Evolutionary conservation across 2,888 invertebrate species (phyloP).

Genomic region (Drosophila pseudotakahashii): DNA sequence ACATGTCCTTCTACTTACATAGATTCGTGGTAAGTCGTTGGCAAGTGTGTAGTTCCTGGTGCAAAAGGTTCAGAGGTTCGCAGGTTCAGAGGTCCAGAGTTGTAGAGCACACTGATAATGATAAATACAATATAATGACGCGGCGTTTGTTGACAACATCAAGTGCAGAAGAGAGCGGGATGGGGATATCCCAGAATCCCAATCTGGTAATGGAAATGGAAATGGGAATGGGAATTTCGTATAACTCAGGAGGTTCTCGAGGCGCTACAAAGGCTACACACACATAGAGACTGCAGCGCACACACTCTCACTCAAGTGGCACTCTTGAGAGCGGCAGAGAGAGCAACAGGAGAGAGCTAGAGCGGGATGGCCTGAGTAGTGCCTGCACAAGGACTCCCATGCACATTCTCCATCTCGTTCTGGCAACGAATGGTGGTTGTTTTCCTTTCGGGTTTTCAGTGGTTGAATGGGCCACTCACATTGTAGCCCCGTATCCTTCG

Average conservation of each 20-base stretch:
- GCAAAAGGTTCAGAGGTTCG: not conserved
- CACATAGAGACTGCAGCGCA: conserved; percentile 9
- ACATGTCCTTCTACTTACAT: not conserved
- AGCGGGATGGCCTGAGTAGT: conserved; percentile 27
- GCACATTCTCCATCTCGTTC: conserved; percentile 39
- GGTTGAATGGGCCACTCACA: conserved; percentile 77
- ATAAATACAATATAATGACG: conserved; percentile 78
- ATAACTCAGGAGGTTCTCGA: conserved; percentile 45
- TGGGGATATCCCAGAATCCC: conserved; percentile 2
- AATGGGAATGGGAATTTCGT: not conserved
- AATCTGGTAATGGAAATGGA: not conserved
- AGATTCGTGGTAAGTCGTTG: not conserved
- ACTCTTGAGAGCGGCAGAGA: conserved; percentile 49
- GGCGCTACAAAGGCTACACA: conserved; percentile 30
- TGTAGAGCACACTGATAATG: conserved; percentile 62
- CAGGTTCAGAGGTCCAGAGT: not conserved
- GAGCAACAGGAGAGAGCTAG: not conserved
- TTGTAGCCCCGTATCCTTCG: conserved; percentile 34
- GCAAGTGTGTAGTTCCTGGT: not conserved
- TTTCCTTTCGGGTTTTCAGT: conserved; percentile 44
- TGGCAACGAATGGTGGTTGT: conserved; percentile 59
- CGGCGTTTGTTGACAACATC: conserved; percentile 74
- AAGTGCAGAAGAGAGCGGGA: conserved; percentile 59
- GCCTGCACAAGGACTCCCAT: conserved; percentile 23
- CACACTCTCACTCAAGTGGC: conserved; percentile 65